These are phyloP conservation scores for Chaitophorus viminalis DNA, from an alignment of 2,888 invertebrate genomes.

Conservation along the genomic window DNA sequence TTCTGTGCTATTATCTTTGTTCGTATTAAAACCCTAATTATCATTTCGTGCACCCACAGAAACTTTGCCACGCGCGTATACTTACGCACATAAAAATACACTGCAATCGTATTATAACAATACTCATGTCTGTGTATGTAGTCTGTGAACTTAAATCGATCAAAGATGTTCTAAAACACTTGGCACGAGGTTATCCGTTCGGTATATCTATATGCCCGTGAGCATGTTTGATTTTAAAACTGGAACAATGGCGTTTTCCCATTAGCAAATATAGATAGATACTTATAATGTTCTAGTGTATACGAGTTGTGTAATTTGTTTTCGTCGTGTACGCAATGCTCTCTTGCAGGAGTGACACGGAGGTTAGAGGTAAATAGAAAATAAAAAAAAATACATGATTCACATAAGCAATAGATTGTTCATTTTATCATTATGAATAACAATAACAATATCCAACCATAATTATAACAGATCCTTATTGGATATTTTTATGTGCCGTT, in stretches of 20 bases:
- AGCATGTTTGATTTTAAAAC: not conserved
- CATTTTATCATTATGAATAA: not conserved
- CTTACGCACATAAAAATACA: not conserved
- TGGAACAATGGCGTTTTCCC: conserved; percentile 9
- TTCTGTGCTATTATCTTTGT: conserved; percentile 9
- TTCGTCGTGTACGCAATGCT: not conserved
- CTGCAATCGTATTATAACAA: not conserved
- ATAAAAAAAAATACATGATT: not conserved
- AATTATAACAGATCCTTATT: too few species aligned
- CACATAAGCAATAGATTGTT: not conserved
- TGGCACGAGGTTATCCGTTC: not conserved
- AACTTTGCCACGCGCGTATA: not conserved
- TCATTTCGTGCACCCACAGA: not conserved
- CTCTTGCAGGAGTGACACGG: not conserved
- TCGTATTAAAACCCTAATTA: conserved; percentile 24
- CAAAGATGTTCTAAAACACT: not conserved
- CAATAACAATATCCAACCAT: not conserved
- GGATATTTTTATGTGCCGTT: too few species aligned
- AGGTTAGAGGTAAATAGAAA: not conserved
- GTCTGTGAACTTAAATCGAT: too few species aligned
- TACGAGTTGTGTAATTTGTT: not conserved
- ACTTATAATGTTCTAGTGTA: not conserved
- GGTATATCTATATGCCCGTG: not conserved
- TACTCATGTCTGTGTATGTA: too few species aligned
- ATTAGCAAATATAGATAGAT: not conserved